These are phyloP conservation scores for Aporophyla lueneburgensis DNA, from an alignment of 2,888 invertebrate species.

Conservation along the genomic window DNA sequence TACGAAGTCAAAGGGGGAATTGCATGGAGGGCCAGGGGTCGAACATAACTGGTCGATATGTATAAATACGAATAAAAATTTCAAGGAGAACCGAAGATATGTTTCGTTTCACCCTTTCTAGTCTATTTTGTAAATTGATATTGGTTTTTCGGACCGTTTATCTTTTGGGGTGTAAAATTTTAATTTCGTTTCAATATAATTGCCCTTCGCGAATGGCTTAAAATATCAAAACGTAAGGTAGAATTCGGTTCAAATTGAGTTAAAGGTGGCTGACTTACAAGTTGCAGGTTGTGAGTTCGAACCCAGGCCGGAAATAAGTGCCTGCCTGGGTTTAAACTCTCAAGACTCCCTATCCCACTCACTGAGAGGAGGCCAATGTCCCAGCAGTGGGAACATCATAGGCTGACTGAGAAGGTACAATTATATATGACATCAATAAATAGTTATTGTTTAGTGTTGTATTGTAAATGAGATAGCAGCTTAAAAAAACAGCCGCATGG, in stretches of 20 bases:
- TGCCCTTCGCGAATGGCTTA: constrained; percentile 23
- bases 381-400: too few relatives aligned
- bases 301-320: too few relatives aligned
- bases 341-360: too few relatives aligned
- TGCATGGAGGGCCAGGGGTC: constrained; percentile 69
- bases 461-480: too few relatives aligned
- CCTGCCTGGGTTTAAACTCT: too few relatives aligned
- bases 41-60: constrained; percentile 71
- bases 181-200: constrained; percentile 72
- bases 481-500: too few relatives aligned
- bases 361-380: too few relatives aligned
- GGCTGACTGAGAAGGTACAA: neutral
- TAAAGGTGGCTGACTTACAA: too few relatives aligned
- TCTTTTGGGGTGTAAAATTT: constrained; percentile 78
- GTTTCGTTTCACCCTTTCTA: constrained; percentile 83
- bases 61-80: constrained; percentile 87
- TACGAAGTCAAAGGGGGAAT: constrained; percentile 28
- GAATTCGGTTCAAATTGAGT: neutral
- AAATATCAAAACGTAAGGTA: constrained; percentile 14
- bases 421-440: too few relatives aligned
- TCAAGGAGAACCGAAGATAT: constrained; percentile 82
- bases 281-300: too few relatives aligned
- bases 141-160: constrained; percentile 78
- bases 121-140: constrained; percentile 87
- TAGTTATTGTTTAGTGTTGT: neutral